Conservation (phyloP, 1,140 invertebrate species). For the Drosophila suzukii region DNA sequence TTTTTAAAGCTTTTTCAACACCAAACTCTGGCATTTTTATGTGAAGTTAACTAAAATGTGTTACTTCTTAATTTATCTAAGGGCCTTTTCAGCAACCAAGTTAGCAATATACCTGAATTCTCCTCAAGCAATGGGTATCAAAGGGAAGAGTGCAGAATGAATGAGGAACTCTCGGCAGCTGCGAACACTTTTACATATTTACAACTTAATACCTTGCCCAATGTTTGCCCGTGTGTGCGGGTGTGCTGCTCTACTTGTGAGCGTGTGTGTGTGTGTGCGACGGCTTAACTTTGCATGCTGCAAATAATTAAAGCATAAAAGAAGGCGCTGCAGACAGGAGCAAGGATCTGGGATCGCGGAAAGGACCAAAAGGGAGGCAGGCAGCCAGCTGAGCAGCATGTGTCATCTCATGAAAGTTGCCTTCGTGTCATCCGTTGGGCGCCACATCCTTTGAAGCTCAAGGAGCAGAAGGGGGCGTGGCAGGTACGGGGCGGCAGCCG, state of each 20-base stretch:
- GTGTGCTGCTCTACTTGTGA: slow-evolving; percentile 8
- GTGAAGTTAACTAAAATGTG: too few relatives aligned
- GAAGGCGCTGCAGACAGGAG: slow-evolving; percentile 45
- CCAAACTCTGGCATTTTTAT: too few relatives aligned
- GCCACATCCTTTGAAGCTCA: slow-evolving; percentile 58
- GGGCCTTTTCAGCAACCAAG: background rate
- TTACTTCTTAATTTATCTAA: too few relatives aligned
- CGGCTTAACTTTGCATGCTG: slow-evolving; percentile 76
- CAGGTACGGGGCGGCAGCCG: slow-evolving; percentile 11
- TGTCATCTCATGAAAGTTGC: slow-evolving; percentile 68
- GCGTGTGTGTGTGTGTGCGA: slow-evolving; percentile 25
- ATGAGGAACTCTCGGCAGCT: slow-evolving; percentile 53
- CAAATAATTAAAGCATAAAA: slow-evolving; percentile 80
- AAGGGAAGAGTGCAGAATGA: slow-evolving; percentile 22
- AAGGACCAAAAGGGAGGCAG: background rate
- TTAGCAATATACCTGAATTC: background rate
- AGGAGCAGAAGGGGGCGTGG: background rate
- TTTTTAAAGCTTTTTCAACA: too few relatives aligned
- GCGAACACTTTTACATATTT: slow-evolving; percentile 66
- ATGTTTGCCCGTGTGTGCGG: slow-evolving; percentile 47
- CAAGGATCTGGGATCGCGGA: background rate
- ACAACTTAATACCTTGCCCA: slow-evolving; percentile 76
- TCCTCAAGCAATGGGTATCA: background rate
- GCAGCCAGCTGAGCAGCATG: slow-evolving; percentile 64
- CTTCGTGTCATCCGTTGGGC: slow-evolving; percentile 39